Evolutionary conservation across 2,797 vertebrate species (phyloP), one percentile per base, ranked within the genome.

Genomic region (Neomorphus geoffroyi): DNA sequence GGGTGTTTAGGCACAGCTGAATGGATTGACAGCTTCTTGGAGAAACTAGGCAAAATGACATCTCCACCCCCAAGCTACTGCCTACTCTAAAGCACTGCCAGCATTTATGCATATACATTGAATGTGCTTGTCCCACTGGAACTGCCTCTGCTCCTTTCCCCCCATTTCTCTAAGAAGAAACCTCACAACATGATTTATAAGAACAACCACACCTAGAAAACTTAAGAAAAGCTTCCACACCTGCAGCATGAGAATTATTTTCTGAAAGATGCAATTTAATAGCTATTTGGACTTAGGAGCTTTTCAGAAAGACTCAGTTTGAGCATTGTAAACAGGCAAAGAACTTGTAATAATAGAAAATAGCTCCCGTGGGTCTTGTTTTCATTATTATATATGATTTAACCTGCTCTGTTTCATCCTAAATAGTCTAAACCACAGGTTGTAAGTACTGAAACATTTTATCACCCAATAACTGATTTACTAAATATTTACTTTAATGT

Each of bases 1-100:
- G 45, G 54, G 16, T 6, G 22, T 67, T 94, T 77, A 95, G 43
- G 61, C 60, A 90, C 41, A 94, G 90, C 26, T 78, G 70, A 95
- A 45, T 19, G 11, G 57, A 92, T 84, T 66, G 67, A 93, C 82
- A 94, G 78, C 21, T 87, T 80, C 48, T 48, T 43, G 43, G 28
- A 86, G 46, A 77, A 92, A 58, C 17, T 18, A 53, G 27, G n/a
- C 41, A 84, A 58, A 85, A 73, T 65, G 65, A 67, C 80, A 95
- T 80, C 37, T 80, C 86, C 93, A 87, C 86, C 86, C 80, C 86
- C 86, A 88, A 66, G 32, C 51, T 88, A 62, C 92, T 86, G 80
- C 90, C 88, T 82, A 66, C 83, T 92, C 83, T 64, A 18, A 10
- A 94, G 30, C 60, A 64, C 43, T 19, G 13, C 39, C 90, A 81